Conservation (phyloP, 1,140 invertebrate species). For the Pseudomyrmex cubaensis region DNA sequence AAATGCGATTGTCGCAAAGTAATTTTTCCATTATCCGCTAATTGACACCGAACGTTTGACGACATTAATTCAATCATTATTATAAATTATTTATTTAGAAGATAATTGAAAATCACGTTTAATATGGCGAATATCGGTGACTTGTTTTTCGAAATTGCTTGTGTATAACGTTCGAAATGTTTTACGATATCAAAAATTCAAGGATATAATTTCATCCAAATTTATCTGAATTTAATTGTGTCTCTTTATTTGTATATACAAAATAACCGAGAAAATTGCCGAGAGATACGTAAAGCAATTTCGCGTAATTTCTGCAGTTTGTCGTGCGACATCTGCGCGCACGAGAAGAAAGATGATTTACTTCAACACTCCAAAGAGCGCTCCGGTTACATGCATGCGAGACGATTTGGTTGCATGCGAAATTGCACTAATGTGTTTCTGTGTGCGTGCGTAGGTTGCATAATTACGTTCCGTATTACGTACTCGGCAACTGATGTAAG, state of each 20-base stretch:
- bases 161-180: neutral
- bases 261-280: too few species aligned
- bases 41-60: constrained; percentile 27
- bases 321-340: neutral
- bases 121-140: too few species aligned
- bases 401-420: neutral
- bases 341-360: neutral
- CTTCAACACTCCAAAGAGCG: too few species aligned
- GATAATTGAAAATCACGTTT: neutral
- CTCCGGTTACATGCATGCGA: neutral
- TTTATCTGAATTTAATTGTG: constrained; percentile 8
- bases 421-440: neutral
- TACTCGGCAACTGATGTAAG: constrained; percentile 22
- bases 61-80: neutral
- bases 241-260: neutral
- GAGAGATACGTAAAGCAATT: neutral
- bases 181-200: neutral
- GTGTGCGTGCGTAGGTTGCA: constrained; percentile 28
- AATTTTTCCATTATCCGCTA: constrained; percentile 20
- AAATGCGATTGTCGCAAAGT: neutral
- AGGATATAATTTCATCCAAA: neutral
- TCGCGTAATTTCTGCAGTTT: neutral
- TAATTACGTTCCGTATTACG: constrained; percentile 22
- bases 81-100: too few species aligned
- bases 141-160: neutral